Evolutionary conservation across 2,888 invertebrate species (phyloP), one percentile per base, ranked within the genome.

Genomic region (Lingula anatina): DNA sequence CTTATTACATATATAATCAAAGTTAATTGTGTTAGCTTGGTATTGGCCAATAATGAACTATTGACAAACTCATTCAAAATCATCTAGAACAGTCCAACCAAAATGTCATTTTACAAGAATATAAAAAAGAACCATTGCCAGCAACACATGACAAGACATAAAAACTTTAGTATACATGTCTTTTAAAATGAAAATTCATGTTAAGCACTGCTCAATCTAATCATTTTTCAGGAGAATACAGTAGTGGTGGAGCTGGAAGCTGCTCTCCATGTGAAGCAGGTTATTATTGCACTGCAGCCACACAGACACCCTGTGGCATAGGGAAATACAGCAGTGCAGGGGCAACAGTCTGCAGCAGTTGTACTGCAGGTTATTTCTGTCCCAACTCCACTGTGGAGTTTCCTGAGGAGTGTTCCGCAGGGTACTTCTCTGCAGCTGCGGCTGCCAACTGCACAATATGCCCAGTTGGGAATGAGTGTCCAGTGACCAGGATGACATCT

Each of bases 211-310:
- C n/a, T n/a, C n/a, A n/a, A n/a, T n/a, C n/a, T n/a, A n/a, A n/a
- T n/a, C n/a, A n/a, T n/a, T n/a, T n/a, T n/a, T n/a, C n/a, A n/a
- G n/a, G n/a, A n/a, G n/a, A n/a, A n/a, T n/a, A n/a, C n/a, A n/a
- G n/a, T n/a, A n/a, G n/a, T n/a, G n/a, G n/a, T n/a, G n/a, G n/a
- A n/a, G n/a, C n/a, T n/a, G n/a, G n/a, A n/a, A 31, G 31, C 4
- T 73, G 73, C 50, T 60, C 60, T 2, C 21, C 39, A 2, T 73
- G 73, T 49, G 71, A 71, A 7, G 70, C 70, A 21, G 72, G 73
- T 1, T 66, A 65, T 41, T 53, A 50, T 20, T 31, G 53, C n/a
- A 59, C 57, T 5, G 50, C 54, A 5, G 37, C 58, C 15, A 50
- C 60, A 2, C 62, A 62, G 15, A 56, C 60, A 5, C 49, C 47